Evolutionary conservation across 1,140 invertebrate species (phyloP).

Genomic region (Stegodyphus dumicola): DNA sequence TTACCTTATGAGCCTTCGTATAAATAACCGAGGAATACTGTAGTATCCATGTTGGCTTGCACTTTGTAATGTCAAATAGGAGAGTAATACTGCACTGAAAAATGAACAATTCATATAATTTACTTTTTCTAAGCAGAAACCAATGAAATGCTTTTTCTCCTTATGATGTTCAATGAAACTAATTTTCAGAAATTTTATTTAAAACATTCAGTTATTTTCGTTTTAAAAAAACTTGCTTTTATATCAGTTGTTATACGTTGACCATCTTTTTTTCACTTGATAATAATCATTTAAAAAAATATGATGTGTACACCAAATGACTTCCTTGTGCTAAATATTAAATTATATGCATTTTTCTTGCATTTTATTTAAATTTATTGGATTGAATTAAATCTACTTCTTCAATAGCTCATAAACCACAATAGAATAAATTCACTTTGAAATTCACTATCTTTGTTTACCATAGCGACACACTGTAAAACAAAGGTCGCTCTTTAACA

Average conservation of each 20-base stretch:
- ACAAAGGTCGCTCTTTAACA: no score
- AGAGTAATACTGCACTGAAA: constrained; percentile 56
- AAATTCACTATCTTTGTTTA: no score
- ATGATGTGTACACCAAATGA: no score
- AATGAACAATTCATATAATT: not conserved
- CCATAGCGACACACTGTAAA: no score
- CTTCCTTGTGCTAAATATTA: no score
- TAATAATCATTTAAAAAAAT: not conserved
- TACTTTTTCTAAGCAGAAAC: not conserved
- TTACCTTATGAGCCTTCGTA: constrained; percentile 47
- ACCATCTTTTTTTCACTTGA: not conserved
- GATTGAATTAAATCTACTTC: no score
- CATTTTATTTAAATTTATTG: no score
- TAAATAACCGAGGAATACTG: constrained; percentile 29
- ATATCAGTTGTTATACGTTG: not conserved
- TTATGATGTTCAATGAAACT: not conserved
- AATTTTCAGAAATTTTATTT: not conserved
- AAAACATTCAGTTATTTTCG: not conserved
- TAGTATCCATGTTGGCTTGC: constrained; percentile 34
- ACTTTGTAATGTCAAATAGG: constrained; percentile 51
- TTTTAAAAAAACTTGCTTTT: not conserved
- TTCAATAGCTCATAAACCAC: no score
- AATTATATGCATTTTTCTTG: no score
- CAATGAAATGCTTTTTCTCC: not conserved
- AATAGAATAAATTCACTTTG: no score